Evolutionary conservation across 2,113 vertebrate genomes (phyloP).

Genomic region (Daphoenositta chrysoptera): DNA sequence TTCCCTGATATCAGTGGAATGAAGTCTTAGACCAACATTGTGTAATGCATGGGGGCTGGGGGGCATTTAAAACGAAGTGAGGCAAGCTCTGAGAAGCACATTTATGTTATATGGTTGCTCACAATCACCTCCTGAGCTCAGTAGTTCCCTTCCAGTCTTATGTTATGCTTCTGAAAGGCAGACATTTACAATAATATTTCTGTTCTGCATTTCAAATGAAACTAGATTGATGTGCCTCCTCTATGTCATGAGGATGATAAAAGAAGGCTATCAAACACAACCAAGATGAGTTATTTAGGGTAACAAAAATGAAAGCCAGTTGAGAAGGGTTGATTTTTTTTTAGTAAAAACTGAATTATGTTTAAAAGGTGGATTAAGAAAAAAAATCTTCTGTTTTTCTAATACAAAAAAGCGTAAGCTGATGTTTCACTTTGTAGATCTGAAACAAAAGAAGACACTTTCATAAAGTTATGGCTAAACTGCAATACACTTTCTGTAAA

Average conservation of each 20-base stretch:
- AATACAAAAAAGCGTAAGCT: not conserved
- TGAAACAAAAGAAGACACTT: not conserved
- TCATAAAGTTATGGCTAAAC: not conserved
- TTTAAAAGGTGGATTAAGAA: not conserved
- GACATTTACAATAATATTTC: not conserved
- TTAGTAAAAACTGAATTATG: not conserved
- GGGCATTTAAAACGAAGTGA: not conserved
- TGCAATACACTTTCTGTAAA: not conserved
- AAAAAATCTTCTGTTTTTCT: not conserved
- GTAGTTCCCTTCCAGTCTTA: not conserved
- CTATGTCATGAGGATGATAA: not conserved
- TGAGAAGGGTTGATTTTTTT: not conserved
- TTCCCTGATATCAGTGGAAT: not conserved
- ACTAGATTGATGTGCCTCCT: not conserved
- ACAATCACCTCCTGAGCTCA: not conserved
- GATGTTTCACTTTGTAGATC: not conserved
- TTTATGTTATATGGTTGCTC: not conserved
- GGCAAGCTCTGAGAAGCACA: not conserved
- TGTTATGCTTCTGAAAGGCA: not conserved
- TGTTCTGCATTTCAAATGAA: not conserved
- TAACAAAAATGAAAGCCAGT: not conserved
- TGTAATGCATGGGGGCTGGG: not conserved
- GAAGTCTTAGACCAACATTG: not conserved
- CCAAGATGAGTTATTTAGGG: not conserved
- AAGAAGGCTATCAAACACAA: not conserved